phyloP scores from a whole-genome alignment of 2,797 vertebrate genomes.

The Miichthys miiuy region DNA sequence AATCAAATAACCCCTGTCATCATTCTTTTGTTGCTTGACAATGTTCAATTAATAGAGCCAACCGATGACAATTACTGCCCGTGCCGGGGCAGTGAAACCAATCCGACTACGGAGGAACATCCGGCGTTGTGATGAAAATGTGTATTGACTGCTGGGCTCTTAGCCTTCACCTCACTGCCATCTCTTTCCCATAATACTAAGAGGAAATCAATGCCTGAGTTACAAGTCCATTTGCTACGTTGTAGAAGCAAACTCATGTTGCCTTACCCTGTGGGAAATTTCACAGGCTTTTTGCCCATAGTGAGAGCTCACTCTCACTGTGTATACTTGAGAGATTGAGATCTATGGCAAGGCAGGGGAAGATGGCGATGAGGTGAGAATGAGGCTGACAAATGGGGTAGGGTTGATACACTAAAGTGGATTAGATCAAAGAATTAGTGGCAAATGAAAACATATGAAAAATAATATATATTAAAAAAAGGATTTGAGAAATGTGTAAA shows the following conservation, averaged over 20 bases:
- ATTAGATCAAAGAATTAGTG: constrained; percentile 12
- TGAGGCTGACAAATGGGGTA: neutral
- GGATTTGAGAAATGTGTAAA: constrained; percentile 43
- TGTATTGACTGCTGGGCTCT: constrained; percentile 75
- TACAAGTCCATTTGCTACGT: constrained; percentile 78
- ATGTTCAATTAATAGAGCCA: constrained; percentile 65
- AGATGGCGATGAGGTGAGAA: constrained; percentile 17
- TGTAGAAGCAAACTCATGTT: constrained; percentile 71
- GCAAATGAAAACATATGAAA: constrained; percentile 30
- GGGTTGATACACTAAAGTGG: neutral
- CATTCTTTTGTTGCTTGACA: constrained; percentile 33
- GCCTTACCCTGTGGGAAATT: constrained; percentile 70
- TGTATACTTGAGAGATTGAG: constrained; percentile 23
- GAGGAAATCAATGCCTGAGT: constrained; percentile 78
- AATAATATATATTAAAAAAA: constrained; percentile 31
- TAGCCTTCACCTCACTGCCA: constrained; percentile 67
- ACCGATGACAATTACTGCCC: constrained; percentile 33
- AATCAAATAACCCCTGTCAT: constrained; percentile 44
- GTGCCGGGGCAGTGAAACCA: constrained; percentile 37
- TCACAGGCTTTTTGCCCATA: constrained; percentile 62
- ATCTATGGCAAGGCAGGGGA: constrained; percentile 19
- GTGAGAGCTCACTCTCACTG: constrained; percentile 30
- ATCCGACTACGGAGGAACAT: constrained; percentile 51
- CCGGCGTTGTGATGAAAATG: constrained; percentile 67
- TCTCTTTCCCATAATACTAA: constrained; percentile 71